These are phyloP conservation scores for Ostrea edulis DNA, from an alignment of 1,140 invertebrate species.

Conservation along the genomic window DNA sequence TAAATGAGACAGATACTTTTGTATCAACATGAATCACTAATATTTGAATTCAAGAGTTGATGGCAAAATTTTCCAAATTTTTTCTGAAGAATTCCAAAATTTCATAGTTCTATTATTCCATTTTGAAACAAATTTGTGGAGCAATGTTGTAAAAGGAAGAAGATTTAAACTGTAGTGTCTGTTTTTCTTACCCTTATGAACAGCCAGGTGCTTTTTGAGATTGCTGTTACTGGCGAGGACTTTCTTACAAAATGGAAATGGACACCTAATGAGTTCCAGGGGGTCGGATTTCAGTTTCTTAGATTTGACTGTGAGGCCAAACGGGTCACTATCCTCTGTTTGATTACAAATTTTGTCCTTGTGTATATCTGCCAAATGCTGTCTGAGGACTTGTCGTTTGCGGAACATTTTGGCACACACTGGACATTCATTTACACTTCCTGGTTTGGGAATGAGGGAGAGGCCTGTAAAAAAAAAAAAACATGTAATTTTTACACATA, in stretches of 20 bases:
- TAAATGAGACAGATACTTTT: no score
- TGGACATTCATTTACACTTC: not conserved
- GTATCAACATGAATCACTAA: no score
- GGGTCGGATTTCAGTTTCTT: not conserved
- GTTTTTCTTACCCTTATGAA: not conserved
- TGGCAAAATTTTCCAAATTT: no score
- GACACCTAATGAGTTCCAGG: not conserved
- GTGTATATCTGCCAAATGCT: not conserved
- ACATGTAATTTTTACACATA: no score
- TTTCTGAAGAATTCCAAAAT: no score
- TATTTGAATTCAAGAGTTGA: no score
- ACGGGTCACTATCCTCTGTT: not conserved
- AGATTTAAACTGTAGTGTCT: no score
- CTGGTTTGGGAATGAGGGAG: not conserved
- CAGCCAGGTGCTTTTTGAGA: conserved; percentile 1
- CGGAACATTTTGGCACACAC: conserved; percentile 11
- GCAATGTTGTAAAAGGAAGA: no score
- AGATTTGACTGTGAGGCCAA: not conserved
- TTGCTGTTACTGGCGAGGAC: conserved; percentile 9
- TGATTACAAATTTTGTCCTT: not conserved
- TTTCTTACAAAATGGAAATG: conserved; percentile 29
- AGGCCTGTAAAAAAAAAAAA: not conserved
- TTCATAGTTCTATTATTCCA: no score
- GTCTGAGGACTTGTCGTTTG: not conserved
- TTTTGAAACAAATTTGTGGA: no score